Evolutionary conservation across 2,797 vertebrate genomes (phyloP), one percentile per base, ranked within the genome.

Genomic region (Premnoplex brunnescens): DNA sequence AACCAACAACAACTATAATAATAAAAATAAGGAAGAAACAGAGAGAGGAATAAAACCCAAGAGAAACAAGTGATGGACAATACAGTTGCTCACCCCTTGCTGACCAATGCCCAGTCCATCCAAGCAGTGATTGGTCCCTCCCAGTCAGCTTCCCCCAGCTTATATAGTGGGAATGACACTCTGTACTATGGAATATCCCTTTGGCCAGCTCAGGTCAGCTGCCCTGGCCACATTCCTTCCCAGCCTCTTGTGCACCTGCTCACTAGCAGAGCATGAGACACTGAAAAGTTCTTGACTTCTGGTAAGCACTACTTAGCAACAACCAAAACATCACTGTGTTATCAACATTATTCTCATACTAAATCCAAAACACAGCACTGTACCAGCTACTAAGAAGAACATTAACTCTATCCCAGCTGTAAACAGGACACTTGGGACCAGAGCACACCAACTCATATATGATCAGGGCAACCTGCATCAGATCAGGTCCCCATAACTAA

Each of bases 61-160:
- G 46, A 10, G 9, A 52, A 44, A 46, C 3, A 43, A 24, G 17
- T 7, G 37, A 39, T 39, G 30, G 21, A 34, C 18, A 44, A 5
- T 14, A 30, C 0, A 0, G 17, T 16, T 64, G 12, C 17, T 15
- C 28, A 44, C 10, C 10, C 27, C 26, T 21, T 34, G 12, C 51
- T 27, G 37, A 23, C 7, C 5, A 22, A 36, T 34, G 18, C 7
- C 17, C 28, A 77, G 28, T 12, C 43, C n/a, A 34, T 30, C 24
- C 3, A 3, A 22, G n/a, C 28, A 64, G 14, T 4, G 4, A 58
- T 0, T 58, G n/a, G 28, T 37, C 36, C 28, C 24, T 34, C 4
- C 7, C 7, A 34, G 37, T 8, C 37, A 77, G 11, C 7, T 48
- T 37, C 14, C 24, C 11, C 30, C 18, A 26, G 28, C 39, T 71